Evolutionary conservation across 2,113 vertebrate species (phyloP).

Genomic region (Hippocampus abdominalis): DNA sequence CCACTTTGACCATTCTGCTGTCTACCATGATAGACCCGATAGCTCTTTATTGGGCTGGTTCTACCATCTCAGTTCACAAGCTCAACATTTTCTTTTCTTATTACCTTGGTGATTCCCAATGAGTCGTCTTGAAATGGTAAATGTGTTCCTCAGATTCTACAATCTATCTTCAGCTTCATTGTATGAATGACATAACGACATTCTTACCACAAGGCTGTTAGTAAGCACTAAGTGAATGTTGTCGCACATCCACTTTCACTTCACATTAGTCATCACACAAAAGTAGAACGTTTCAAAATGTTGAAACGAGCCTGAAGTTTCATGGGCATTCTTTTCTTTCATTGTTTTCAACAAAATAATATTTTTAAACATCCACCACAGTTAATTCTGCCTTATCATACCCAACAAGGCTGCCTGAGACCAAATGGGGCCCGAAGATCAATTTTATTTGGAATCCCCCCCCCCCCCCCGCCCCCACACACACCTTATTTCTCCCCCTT

Average conservation of each 20-base stretch:
- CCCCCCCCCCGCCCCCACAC: too few species aligned
- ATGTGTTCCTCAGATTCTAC: background rate
- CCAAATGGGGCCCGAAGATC: too few species aligned
- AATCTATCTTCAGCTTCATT: background rate
- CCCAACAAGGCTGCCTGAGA: background rate
- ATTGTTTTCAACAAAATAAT: background rate
- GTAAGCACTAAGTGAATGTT: too few species aligned
- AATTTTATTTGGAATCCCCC: background rate
- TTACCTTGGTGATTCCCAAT: conserved; percentile 2
- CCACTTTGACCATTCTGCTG: conserved; percentile 12
- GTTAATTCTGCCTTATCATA: background rate
- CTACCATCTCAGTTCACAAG: conserved; percentile 27
- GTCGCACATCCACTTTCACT: too few species aligned
- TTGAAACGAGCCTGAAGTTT: background rate
- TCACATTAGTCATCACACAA: background rate
- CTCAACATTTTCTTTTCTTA: conserved; percentile 12
- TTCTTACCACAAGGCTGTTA: background rate
- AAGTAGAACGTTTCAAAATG: background rate
- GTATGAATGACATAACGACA: background rate
- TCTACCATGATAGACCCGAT: conserved; percentile 21
- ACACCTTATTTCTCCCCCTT: too few species aligned
- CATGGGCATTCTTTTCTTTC: background rate
- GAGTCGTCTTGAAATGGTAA: conserved; percentile 6
- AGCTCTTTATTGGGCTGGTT: conserved; percentile 14
- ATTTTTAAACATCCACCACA: background rate